phyloP scores from a whole-genome alignment of 2,888 invertebrate species.

The Hyposoter didymator region DNA sequence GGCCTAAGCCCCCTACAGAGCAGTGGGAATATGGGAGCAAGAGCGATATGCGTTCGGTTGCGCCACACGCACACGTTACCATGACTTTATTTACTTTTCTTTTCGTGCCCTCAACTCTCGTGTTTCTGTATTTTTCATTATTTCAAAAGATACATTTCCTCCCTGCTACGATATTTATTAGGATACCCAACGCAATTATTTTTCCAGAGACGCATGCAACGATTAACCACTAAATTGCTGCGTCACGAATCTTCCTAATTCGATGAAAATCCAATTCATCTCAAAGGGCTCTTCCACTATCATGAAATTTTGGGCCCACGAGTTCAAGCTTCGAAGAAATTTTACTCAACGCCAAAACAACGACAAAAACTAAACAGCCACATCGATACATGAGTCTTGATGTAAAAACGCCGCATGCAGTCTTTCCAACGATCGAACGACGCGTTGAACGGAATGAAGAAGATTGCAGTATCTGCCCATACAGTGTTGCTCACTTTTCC shows the following conservation, averaged over 20 bases:
- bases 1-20: neutral
- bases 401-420: neutral
- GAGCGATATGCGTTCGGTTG: slow-evolving; percentile 55
- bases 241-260: neutral
- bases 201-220: slow-evolving; percentile 16
- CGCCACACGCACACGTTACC: slow-evolving; percentile 44
- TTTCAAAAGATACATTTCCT: slow-evolving; percentile 39
- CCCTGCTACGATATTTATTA: slow-evolving; percentile 3
- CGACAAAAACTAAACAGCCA: neutral
- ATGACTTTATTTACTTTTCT: slow-evolving; percentile 45
- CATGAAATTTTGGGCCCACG: neutral
- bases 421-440: neutral
- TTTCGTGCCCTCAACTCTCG: neutral
- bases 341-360: neutral
- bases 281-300: neutral
- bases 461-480: neutral
- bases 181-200: neutral
- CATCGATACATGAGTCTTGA: neutral
- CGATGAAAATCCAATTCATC: neutral
- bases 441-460: neutral
- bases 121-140: slow-evolving; percentile 27
- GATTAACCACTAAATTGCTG: slow-evolving; percentile 36
- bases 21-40: slow-evolving; percentile 17
- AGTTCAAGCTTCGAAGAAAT: too few species aligned
- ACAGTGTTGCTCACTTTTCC: neutral